A percentile compares a stretch with the other conserved stretches of the same genome.
These are phyloP conservation scores for Mormyrus hasselquistii DNA, from an alignment of 2,797 vertebrate genomes.

Conservation along the genomic window DNA sequence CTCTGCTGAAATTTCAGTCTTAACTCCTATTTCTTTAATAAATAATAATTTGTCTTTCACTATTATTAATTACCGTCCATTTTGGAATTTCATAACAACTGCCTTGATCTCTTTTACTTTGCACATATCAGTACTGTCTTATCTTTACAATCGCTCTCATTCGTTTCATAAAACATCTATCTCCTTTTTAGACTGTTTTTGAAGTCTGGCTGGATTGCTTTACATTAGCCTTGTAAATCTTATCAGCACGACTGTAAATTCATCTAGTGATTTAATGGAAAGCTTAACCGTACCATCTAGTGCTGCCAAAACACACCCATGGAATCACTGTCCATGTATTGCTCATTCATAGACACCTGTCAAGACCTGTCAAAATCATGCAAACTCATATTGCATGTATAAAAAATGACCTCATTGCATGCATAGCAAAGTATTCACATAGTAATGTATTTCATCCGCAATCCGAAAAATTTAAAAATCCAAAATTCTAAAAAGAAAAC, in stretches of 20 bases:
- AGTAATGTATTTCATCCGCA: neutral
- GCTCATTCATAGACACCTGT: constrained; percentile 13
- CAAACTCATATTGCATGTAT: neutral
- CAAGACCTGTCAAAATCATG: constrained; percentile 16
- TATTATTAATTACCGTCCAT: neutral
- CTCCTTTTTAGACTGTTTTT: neutral
- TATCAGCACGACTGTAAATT: constrained; percentile 17
- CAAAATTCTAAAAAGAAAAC: neutral
- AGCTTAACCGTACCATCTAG: constrained; percentile 2
- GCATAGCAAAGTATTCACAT: neutral
- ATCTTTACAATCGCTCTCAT: neutral
- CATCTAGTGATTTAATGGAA: neutral
- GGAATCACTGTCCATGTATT: neutral
- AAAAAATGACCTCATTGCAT: constrained; percentile 23
- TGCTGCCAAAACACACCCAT: constrained; percentile 17
- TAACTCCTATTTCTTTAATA: neutral
- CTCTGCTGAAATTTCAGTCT: neutral
- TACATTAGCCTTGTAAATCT: neutral
- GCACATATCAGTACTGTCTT: neutral
- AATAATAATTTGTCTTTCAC: neutral
- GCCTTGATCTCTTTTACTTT: neutral
- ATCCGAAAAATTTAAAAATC: neutral
- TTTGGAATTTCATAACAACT: neutral
- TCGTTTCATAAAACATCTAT: neutral
- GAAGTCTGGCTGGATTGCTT: neutral